Evolutionary conservation across 2,797 vertebrate genomes (phyloP).

Genomic region (Helarctos malayanus): DNA sequence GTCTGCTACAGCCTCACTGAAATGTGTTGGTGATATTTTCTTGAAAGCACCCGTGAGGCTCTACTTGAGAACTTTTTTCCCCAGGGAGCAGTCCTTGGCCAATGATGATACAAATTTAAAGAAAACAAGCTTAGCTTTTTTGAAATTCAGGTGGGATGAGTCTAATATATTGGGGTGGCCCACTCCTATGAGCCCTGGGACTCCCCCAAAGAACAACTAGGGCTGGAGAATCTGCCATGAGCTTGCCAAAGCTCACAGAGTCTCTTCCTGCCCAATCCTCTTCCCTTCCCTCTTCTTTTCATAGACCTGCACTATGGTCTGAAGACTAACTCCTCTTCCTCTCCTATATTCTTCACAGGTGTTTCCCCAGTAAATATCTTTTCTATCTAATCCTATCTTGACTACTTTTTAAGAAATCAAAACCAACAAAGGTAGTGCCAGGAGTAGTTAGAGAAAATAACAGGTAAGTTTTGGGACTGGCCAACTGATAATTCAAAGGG

Average conservation of each 20-base stretch:
- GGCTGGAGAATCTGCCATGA: neutral
- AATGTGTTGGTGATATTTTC: neutral
- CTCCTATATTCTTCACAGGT: neutral
- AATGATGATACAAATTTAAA: neutral
- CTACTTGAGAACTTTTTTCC: neutral
- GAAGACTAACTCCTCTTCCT: neutral
- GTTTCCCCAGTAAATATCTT: neutral
- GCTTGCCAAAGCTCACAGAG: neutral
- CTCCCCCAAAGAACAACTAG: neutral
- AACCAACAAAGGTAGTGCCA: neutral
- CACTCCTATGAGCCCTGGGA: neutral
- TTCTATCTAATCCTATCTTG: neutral
- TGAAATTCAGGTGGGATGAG: neutral
- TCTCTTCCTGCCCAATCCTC: neutral
- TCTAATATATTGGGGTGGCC: neutral
- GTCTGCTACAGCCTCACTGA: neutral
- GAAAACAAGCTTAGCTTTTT: neutral
- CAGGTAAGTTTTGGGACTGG: neutral
- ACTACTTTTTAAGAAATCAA: neutral
- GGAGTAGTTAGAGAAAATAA: neutral
- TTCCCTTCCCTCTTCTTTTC: neutral
- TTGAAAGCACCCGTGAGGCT: neutral
- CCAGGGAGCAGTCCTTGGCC: neutral
- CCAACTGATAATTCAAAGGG: neutral
- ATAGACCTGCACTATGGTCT: neutral